Conservation (phyloP, 1,140 invertebrate species). For the Drosophila kepulauana region DNA sequence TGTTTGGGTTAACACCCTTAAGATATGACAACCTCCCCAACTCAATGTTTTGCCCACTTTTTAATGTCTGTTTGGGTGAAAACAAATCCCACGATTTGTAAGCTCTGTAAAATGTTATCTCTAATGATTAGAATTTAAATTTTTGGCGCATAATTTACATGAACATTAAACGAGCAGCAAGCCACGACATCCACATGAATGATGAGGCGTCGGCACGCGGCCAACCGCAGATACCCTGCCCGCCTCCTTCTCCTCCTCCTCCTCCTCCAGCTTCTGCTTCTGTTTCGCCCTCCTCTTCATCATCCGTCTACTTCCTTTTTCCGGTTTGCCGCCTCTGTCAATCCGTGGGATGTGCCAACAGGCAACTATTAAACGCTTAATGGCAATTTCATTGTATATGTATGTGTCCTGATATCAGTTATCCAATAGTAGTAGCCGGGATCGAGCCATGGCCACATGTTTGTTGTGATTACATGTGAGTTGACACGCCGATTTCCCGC, state of each 20-base stretch:
- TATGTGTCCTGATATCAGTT: slow-evolving; percentile 51
- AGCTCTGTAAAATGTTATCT: slow-evolving; percentile 66
- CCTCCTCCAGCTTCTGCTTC: not conserved
- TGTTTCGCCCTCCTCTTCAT: not conserved
- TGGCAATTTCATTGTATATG: slow-evolving; percentile 62
- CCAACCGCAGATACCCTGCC: slow-evolving; percentile 52
- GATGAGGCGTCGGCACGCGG: slow-evolving; percentile 71
- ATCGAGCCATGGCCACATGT: slow-evolving; percentile 64
- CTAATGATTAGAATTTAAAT: slow-evolving; percentile 64
- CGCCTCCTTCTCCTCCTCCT: not conserved
- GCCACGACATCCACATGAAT: slow-evolving; percentile 61
- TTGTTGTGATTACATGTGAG: slow-evolving; percentile 76
- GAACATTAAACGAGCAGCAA: slow-evolving; percentile 57
- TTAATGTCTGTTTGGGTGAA: slow-evolving; percentile 38
- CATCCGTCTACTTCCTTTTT: not conserved
- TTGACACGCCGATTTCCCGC: slow-evolving; percentile 65
- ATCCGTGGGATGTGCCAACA: slow-evolving; percentile 60
- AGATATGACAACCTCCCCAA: not conserved
- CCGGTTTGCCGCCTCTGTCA: slow-evolving; percentile 26
- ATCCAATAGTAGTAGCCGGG: slow-evolving; percentile 54
- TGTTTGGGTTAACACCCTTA: slow-evolving; percentile 33
- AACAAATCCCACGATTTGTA: slow-evolving; percentile 67
- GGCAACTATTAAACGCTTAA: slow-evolving; percentile 66
- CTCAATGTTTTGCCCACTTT: slow-evolving; percentile 29
- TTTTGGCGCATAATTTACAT: slow-evolving; percentile 73